A percentile compares a stretch with the other conserved stretches of the same genome.
phyloP scores from a whole-genome alignment of 1,140 invertebrate genomes.

The Caenorhabditis briggsae region DNA sequence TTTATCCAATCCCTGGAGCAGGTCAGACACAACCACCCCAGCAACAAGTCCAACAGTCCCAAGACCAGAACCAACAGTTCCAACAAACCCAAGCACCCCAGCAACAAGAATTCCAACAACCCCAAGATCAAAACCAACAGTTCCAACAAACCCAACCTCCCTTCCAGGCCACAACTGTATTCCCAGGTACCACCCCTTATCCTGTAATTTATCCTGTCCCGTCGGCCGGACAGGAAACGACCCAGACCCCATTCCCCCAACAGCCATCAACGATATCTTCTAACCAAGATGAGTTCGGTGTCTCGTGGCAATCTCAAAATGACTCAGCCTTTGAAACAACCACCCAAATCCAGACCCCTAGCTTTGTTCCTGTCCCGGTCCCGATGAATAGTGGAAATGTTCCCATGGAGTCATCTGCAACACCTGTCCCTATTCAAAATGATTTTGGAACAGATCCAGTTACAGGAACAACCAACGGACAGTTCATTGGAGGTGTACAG shows the following conservation, averaged over 20 bases:
- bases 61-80: not conserved
- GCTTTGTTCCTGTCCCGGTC: constrained; percentile 8
- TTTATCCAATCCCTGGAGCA: not conserved
- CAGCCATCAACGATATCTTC: constrained; percentile 29
- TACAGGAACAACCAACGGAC: not conserved
- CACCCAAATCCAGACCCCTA: not conserved
- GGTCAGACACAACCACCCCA: not conserved
- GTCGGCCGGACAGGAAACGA: constrained; percentile 7
- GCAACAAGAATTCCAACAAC: not conserved
- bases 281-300: constrained; percentile 42
- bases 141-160: not conserved
- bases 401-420: constrained; percentile 13
- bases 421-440: not conserved
- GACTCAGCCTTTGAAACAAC: not conserved
- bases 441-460: constrained; percentile 11
- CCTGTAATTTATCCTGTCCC: not conserved
- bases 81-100: too few relatives aligned
- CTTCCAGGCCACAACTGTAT: not conserved
- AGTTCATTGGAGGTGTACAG: not conserved
- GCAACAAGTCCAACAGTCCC: not conserved
- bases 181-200: not conserved
- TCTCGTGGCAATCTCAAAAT: constrained; percentile 7
- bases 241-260: not conserved
- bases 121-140: not conserved
- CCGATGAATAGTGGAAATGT: constrained; percentile 32